Conservation (phyloP, 2,797 vertebrate species). For the Odontamblyopus lacepedii region DNA sequence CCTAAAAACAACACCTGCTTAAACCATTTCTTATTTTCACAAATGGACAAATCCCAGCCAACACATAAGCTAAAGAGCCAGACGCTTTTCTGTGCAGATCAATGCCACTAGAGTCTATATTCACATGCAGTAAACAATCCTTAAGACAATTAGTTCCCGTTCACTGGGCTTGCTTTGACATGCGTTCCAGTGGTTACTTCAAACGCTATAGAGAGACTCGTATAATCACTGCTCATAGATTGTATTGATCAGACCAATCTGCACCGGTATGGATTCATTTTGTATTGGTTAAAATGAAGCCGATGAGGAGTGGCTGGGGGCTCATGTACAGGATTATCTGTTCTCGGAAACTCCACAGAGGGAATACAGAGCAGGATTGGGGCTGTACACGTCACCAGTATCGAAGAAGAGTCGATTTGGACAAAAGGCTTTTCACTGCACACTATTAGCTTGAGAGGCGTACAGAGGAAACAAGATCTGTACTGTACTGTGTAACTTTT, state of each 20-base stretch:
- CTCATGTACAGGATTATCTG: background rate
- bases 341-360: background rate
- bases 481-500: background rate
- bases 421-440: background rate
- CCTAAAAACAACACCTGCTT: too few relatives aligned
- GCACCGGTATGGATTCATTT: background rate
- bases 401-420: background rate
- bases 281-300: background rate
- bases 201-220: background rate
- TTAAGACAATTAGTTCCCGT: background rate
- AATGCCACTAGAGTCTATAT: background rate
- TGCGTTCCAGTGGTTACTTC: background rate
- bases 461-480: background rate
- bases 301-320: background rate
- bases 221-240: background rate
- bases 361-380: too few relatives aligned
- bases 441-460: background rate
- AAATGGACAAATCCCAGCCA: background rate
- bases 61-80: background rate
- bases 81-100: background rate
- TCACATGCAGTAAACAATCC: background rate
- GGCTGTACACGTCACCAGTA: background rate
- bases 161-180: background rate
- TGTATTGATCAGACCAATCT: background rate
- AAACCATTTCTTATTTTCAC: background rate